Evolutionary conservation across 2,888 invertebrate genomes (phyloP).

Genomic region (Caenorhabditis sp.): DNA sequence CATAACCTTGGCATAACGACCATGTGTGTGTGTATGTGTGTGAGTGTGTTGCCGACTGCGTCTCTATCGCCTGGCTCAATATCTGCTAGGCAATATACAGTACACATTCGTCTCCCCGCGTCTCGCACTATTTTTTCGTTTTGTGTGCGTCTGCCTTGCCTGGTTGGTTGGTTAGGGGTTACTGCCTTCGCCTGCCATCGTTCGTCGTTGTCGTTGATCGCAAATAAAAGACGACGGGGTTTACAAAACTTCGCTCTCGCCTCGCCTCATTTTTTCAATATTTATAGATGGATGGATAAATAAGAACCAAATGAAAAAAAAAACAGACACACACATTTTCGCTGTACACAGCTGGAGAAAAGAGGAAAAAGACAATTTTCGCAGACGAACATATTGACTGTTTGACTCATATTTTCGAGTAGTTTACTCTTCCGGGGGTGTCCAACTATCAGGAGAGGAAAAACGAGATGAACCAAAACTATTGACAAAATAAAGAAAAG

Average conservation of each 20-base stretch:
- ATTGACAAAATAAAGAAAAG: background rate
- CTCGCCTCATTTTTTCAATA: background rate
- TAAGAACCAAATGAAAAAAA: background rate
- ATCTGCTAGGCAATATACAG: background rate
- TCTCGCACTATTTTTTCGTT: constrained; percentile 6
- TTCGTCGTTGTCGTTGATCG: background rate
- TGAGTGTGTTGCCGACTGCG: background rate
- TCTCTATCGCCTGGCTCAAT: background rate
- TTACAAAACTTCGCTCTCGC: background rate
- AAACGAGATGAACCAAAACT: background rate
- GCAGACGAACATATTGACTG: background rate
- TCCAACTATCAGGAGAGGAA: background rate
- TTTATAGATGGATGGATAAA: background rate
- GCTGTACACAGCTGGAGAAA: too few species aligned
- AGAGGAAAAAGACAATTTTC: too few species aligned
- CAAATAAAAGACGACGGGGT: background rate
- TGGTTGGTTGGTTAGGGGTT: background rate
- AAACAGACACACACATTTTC: background rate
- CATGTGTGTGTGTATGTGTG: constrained; percentile 5
- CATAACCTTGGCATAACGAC: constrained; percentile 43
- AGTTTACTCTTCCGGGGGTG: background rate
- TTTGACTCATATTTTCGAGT: background rate
- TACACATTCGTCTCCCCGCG: background rate
- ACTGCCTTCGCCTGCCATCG: constrained; percentile 6
- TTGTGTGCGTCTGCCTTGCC: background rate